Evolutionary conservation across 2,888 invertebrate genomes (phyloP), one percentile per base, ranked within the genome.

Genomic region (Gryllus longicercus): DNA sequence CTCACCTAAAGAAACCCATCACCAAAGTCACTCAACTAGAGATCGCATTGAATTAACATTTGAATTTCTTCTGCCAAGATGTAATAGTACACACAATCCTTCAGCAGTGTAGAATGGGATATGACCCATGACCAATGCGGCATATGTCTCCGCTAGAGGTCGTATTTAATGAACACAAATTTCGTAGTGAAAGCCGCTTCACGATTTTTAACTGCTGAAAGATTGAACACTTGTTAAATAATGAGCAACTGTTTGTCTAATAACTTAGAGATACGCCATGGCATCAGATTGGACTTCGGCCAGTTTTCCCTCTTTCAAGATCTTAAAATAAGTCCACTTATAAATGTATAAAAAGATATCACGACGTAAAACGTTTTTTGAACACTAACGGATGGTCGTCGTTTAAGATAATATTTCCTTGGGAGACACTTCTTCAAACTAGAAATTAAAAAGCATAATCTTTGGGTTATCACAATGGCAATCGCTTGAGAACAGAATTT

Each of bases 1-100:
- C 63, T 63, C 63, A 63, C 63, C 63, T 63, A 63, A 14, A 63
- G 63, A 63, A 63, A 63, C 63, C 63, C 63, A 63, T 63, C 18
- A 63, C 63, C 63, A 63, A 18, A 63, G 18, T 18, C 63, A 63
- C 63, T 63, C 63, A 63, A 18, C 63, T 63, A 63, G 63, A 63
- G 63, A 63, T 63, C 63, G 63, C 63, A 63, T 63, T 63, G 25
- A 63, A 63, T 63, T 63, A 63, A 63, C 18, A 63, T 63, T 63
- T 63, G 63, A 63, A 63, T 16, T 63, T 63, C 63, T 16, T 63
- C 63, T 63, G 63, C 63, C 63, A 63, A 63, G 14, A 18, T 63
- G 63, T 63, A 16, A 14, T 16, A 4, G 63, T 16, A 63, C 63
- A 63, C 63, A 63, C 25, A 38, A 38, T 38, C 25, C 25, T 38